Conservation (phyloP, 2,888 invertebrate genomes). For the Chloroclystis v-ata region DNA sequence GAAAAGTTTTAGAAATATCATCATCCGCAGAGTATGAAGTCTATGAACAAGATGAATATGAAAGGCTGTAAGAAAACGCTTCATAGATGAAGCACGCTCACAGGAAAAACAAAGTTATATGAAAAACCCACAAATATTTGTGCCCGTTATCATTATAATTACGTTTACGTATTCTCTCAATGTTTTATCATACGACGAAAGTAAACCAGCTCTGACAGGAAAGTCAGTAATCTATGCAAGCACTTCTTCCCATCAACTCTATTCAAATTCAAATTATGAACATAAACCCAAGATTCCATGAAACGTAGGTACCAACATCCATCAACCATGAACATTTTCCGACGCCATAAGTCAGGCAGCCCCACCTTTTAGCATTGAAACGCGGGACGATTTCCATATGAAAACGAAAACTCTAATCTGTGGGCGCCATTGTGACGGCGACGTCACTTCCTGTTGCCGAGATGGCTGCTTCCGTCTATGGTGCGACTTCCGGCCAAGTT, state of each 20-base stretch:
- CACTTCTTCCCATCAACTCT: not conserved
- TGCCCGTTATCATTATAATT: no score
- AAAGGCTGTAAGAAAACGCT: no score
- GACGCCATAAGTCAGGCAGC: slow-evolving; percentile 16
- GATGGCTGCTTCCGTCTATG: slow-evolving; percentile 42
- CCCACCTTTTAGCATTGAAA: slow-evolving; percentile 23
- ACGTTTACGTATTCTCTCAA: no score
- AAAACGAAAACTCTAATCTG: slow-evolving; percentile 28
- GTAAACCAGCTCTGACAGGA: no score
- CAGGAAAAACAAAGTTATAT: no score
- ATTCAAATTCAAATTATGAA: slow-evolving; percentile 3
- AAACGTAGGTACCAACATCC: slow-evolving; percentile 7
- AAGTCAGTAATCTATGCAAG: not conserved
- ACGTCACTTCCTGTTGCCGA: slow-evolving; percentile 48
- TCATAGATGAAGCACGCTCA: no score
- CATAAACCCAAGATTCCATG: slow-evolving; percentile 1
- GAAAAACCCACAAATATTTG: no score
- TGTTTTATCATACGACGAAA: no score
- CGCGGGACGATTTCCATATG: slow-evolving; percentile 30
- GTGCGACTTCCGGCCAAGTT: slow-evolving; percentile 39
- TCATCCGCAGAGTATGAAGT: no score
- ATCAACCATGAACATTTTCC: slow-evolving; percentile 18
- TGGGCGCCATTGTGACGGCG: slow-evolving; percentile 48
- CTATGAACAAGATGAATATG: no score
- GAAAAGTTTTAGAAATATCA: no score